Evolutionary conservation across 1,140 invertebrate species (phyloP).

Genomic region (Drosophila simulans): DNA sequence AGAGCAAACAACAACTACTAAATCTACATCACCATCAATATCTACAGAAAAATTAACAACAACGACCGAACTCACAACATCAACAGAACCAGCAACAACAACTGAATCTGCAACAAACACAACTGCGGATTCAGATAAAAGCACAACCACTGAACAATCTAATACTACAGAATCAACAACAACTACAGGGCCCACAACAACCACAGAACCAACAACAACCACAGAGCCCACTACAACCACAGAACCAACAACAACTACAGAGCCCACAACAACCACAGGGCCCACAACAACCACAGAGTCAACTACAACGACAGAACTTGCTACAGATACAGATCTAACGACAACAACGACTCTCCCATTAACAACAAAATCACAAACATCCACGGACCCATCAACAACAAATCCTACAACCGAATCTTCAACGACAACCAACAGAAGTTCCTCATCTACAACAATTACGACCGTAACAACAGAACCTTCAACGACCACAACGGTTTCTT

Average conservation of each 20-base stretch:
- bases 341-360: neutral
- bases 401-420: neutral
- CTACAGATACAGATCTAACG: neutral
- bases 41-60: neutral
- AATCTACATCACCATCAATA: neutral
- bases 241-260: neutral
- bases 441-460: neutral
- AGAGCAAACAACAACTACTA: slow-evolving; percentile 5
- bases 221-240: neutral
- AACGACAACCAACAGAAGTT: neutral
- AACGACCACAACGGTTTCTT: neutral
- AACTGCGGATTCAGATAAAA: neutral
- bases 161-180: neutral
- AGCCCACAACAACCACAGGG: neutral
- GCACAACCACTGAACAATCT: neutral
- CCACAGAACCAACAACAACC: neutral
- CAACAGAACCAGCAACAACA: neutral
- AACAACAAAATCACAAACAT: neutral
- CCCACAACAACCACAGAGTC: neutral
- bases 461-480: neutral
- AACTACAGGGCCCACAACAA: neutral
- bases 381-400: neutral
- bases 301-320: neutral
- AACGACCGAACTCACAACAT: neutral
- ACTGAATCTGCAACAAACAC: neutral